Evolutionary conservation across 2,797 vertebrate genomes (phyloP), one percentile per base, ranked within the genome.

Genomic region (Ciconia nigra): DNA sequence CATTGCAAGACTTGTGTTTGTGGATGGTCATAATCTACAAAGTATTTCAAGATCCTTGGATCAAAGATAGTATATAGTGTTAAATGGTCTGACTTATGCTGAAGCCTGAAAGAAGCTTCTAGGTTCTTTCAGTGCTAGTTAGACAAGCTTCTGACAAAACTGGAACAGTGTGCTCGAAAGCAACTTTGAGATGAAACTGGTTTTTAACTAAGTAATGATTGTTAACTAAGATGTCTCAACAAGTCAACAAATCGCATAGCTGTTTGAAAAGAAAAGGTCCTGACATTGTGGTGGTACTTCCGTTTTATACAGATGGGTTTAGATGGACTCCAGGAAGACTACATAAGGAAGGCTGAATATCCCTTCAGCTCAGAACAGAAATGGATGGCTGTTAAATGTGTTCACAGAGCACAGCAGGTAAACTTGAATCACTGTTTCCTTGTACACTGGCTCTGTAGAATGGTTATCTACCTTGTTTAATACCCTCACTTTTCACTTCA

Each of bases 361-460:
- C 99, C 99, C 26, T 99, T 99, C 97, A 99, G 98, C 97, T 99
- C 99, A 1, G 99, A 99, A 95, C 98, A 99, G 88, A 99, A 99
- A 96, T 99, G 99, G 99, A 99, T 99, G 99, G 98, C 99, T 2
- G 99, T 99, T 17, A 99, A 99, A 79, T 99, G 99, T 49, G 98
- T 99, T 57, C 99, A 99, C 95, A 98, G 98, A 95, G 98, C 99
- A 0, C 99, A 99, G 96, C 98, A 99, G 98, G 99, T 99, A 97
- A 78, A 26, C 49, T 71, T 94, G 49, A 83, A 0, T 70, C 46
- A 4, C 39, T 80, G 8, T 57, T 93, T 51, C 28, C 17, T 33
- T 46, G 39, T 31, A 11, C 70, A 3, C 33, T 87, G 37, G 57
- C 72, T 85, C 54, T 85, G 61, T 35, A 25, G 22, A 54, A 47